Evolutionary conservation across 2,113 vertebrate genomes (phyloP).

Genomic region (Rhynchopsitta pachyrhyncha): DNA sequence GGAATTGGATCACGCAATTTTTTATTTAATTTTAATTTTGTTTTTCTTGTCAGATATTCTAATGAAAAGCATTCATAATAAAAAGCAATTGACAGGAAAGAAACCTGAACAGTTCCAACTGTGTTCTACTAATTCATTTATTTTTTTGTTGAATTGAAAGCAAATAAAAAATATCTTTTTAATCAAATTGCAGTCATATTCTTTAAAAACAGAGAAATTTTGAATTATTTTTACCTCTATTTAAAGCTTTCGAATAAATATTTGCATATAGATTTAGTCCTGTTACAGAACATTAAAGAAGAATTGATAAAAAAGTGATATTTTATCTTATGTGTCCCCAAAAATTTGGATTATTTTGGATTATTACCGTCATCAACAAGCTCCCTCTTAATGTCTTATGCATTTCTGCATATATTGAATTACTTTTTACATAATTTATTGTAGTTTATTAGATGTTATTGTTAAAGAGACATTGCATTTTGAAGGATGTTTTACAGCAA

Average conservation of each 20-base stretch:
- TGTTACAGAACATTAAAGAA: neutral
- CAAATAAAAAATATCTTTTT: neutral
- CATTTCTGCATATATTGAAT: neutral
- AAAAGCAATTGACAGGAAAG: neutral
- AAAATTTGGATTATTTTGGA: neutral
- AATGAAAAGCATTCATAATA: neutral
- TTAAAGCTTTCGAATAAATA: neutral
- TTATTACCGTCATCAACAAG: neutral
- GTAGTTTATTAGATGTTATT: neutral
- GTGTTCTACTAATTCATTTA: neutral
- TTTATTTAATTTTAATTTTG: neutral
- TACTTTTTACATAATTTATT: neutral
- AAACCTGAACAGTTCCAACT: neutral
- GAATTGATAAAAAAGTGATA: neutral
- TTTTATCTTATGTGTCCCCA: neutral
- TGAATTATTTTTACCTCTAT: fast-evolving
- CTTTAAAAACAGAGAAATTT: fast-evolving
- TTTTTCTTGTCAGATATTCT: neutral
- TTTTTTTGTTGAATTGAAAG: neutral
- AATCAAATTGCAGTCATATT: neutral
- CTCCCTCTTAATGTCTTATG: neutral
- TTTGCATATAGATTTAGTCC: neutral
- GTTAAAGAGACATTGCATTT: neutral
- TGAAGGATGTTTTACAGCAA: neutral
- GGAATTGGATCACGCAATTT: neutral